Percentiles rank a stretch among this genome's conserved stretches.
Conservation (phyloP, 2,113 vertebrate species). For the Falcunculus frontatus region DNA sequence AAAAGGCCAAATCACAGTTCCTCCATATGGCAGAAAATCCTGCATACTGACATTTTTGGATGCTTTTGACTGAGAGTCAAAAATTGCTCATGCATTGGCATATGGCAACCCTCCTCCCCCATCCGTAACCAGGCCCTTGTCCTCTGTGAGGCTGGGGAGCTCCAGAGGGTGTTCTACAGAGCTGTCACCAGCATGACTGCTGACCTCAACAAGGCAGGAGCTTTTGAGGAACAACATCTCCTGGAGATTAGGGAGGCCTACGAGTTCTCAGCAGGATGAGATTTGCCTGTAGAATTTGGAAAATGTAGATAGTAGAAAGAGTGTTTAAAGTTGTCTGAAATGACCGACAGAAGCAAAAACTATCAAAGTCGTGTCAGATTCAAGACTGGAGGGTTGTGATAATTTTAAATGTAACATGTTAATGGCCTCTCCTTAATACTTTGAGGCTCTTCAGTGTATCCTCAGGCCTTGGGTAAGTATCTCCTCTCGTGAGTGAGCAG, state of each 20-base stretch:
- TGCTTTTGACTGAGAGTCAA: not conserved
- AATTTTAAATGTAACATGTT: not conserved
- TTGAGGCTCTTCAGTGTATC: not conserved
- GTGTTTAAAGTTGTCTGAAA: not conserved
- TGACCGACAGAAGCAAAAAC: not conserved
- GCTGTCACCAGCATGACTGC: not conserved
- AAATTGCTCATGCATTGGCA: not conserved
- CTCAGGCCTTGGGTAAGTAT: not conserved
- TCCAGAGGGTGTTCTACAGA: not conserved
- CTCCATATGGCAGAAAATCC: conserved; percentile 20
- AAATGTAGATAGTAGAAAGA: not conserved
- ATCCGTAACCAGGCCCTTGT: not conserved
- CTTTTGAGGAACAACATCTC: not conserved
- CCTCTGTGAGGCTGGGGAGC: not conserved
- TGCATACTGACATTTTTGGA: not conserved
- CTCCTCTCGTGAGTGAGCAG: not conserved
- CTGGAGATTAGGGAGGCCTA: not conserved
- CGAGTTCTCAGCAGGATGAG: not conserved
- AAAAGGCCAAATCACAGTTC: not conserved
- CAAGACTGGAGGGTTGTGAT: not conserved
- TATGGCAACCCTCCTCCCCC: not conserved
- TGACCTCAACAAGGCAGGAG: not conserved
- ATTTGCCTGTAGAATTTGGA: not conserved
- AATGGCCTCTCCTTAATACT: not conserved
- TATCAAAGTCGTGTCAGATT: not conserved